Percentiles rank a stretch among this genome's conserved stretches.
These are phyloP conservation scores for Rallus limicola DNA, from an alignment of 2,113 vertebrate species.

Conservation along the genomic window DNA sequence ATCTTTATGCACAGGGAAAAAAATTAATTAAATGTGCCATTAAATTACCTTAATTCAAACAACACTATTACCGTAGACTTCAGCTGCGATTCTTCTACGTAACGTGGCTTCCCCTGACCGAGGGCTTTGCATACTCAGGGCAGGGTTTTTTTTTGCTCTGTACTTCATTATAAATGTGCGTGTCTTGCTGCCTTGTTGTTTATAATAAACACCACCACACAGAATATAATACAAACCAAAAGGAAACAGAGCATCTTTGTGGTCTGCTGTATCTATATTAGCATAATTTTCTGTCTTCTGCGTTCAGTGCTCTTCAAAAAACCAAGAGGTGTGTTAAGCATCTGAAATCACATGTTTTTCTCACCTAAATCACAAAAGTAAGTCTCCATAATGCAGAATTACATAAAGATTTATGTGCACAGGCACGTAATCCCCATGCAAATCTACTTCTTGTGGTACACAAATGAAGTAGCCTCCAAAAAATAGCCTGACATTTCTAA, in stretches of 20 bases:
- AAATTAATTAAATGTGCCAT: background rate
- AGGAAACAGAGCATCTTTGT: constrained; percentile 11
- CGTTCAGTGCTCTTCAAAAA: background rate
- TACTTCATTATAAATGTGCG: background rate
- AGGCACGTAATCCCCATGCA: constrained; percentile 21
- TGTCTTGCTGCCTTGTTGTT: background rate
- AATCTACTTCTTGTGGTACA: constrained; percentile 44
- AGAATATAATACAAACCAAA: background rate
- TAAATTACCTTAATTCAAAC: constrained; percentile 13
- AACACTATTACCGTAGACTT: background rate
- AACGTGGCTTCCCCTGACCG: background rate
- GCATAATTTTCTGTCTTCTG: background rate
- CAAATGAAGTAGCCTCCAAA: constrained; percentile 23
- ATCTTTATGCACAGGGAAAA: background rate
- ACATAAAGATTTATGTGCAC: constrained; percentile 26
- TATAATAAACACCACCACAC: background rate
- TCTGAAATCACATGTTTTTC: constrained; percentile 2
- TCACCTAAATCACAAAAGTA: background rate
- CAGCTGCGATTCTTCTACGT: background rate
- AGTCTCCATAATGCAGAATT: constrained; percentile 43
- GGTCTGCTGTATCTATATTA: background rate
- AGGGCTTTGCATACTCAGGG: background rate
- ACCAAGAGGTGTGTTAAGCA: background rate
- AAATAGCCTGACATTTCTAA: constrained; percentile 1
- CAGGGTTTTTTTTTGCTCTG: background rate